Evolutionary conservation across 2,797 vertebrate species (phyloP), one percentile per base, ranked within the genome.

Genomic region (Halcyon badia): DNA sequence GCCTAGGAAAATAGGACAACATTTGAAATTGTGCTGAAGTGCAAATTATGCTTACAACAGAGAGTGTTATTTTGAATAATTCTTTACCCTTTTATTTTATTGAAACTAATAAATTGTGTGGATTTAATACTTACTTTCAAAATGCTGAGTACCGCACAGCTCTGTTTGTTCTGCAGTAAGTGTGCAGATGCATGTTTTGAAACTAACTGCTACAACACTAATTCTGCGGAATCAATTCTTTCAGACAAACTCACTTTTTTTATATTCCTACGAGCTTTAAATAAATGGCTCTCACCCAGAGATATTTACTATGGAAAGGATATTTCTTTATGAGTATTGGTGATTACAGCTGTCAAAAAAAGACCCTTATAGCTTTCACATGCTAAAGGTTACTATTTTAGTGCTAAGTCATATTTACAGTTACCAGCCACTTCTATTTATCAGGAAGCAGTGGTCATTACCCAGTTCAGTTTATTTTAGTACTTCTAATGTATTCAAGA

Each of bases 381-480:
- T 60, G 54, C 72, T 84, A 60, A 51, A 83, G 58, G 68, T 92
- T 91, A n/a, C 94, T 96, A 76, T 93, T 93, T 95, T 86, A 87
- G 73, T 80, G 35, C 72, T 95, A 14, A 68, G 49, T 87, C 76
- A 76, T 82, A 49, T 94, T 96, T 92, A 68, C 0, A 1, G 56
- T 79, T 89, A 73, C n/a, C 58, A 56, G n/a, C 44, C 73, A 9
- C 42, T 71, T 68, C 57, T 77, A 10, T 92, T 87, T 95, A 30
- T 86, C 60, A 68, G 26, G 49, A 71, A 79, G 37, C 14, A 52
- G 51, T 66, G 54, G 68, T 83, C 84, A 68, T 94, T 92, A 66
- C 20, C 41, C 39, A 81, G 51, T 54, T 90, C 64, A 31, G 42
- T 51, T 94, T 90, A 82, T 95, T 86, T 94, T 60, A 76, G 48